Base-by-base conservation (phyloP, 2,888 invertebrate species). In the Caprella mutica region DNA sequence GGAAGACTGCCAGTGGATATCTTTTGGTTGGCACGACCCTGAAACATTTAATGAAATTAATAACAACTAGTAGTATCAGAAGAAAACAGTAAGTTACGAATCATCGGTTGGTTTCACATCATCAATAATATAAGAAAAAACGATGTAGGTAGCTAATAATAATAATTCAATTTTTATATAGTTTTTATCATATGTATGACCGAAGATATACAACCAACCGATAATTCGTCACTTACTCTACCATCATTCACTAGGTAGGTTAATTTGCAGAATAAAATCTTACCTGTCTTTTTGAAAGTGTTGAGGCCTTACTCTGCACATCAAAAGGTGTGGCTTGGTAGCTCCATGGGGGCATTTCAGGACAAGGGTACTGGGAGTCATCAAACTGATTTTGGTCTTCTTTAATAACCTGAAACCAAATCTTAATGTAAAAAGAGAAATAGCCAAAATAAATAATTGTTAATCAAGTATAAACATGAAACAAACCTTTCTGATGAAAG, bases 401-500 rank as follows among this genome's bases (percentile, higher is more conserved):
- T 81, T 70, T 39, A 70, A 70, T 64, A 6, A 60, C 60, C 64
- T 64, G 55, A 3, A 46, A 19, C 14, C 14, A 55, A 23, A 46
- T 52, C 9, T 6, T 12, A 24, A 33, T 4, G 14, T 14, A 42
- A 23, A 14, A 6, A 38, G 24, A 48, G 12, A 55, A n/a, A 30
- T 43, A 51, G 12, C 9, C 3, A 23, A 23, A 51, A 8, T 35
- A 9, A 33, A 46, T 29, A n/a, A 55, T 43, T 21, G 19, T 29
- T 29, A 33, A n/a, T 29, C 26, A 9, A 4, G 19, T 4, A 40
- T 26, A 43, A 35, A 27, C 12, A 43, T 44, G 26, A 29, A 44
- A 38, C 97, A 91, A 56, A 92, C 86, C 76, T 97, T 97, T 71
- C 93, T 85, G 61, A 98, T 82, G 72, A 94, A 97, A 0, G 98